A percentile compares a stretch with the other conserved stretches of the same genome.
Conservation (phyloP, 1,140 invertebrate species). For the Lepidurus packardi region DNA sequence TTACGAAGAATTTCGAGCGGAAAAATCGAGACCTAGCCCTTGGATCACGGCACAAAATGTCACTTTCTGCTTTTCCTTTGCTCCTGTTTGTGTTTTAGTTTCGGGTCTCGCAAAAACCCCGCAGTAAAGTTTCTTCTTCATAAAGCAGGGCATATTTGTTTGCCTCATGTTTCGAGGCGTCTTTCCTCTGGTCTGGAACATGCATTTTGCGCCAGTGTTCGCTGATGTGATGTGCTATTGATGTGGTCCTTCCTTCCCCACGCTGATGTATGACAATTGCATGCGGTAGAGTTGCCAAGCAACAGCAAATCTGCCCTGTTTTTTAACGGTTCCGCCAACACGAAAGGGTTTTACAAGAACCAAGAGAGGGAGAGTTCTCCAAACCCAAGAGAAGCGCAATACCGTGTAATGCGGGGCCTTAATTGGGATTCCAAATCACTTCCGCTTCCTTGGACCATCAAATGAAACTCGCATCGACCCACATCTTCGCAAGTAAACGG, state of each 20-base stretch:
- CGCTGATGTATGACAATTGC: background rate
- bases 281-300: slow-evolving; percentile 2
- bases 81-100: background rate
- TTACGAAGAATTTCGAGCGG: background rate
- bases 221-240: slow-evolving; percentile 7
- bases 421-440: slow-evolving; percentile 22
- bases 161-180: background rate
- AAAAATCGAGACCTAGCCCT: background rate
- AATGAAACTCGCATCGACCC: slow-evolving; percentile 21
- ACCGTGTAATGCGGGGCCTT: slow-evolving; percentile 13
- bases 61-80: no score
- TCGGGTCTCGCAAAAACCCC: background rate
- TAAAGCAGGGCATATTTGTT: background rate
- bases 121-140: slow-evolving; percentile 1
- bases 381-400: background rate
- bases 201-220: background rate
- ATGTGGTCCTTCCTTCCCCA: slow-evolving; percentile 8
- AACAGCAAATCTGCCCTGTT: slow-evolving; percentile 1
- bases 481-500: slow-evolving; percentile 1
- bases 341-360: background rate
- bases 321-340: slow-evolving; percentile 13
- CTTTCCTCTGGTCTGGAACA: background rate
- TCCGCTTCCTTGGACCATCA: slow-evolving; percentile 12
- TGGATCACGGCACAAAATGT: no score
- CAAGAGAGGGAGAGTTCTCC: background rate